A percentile compares a stretch with the other conserved stretches of the same genome.
Conservation (phyloP, 2,888 invertebrate species). For the Drosophila picticornis region DNA sequence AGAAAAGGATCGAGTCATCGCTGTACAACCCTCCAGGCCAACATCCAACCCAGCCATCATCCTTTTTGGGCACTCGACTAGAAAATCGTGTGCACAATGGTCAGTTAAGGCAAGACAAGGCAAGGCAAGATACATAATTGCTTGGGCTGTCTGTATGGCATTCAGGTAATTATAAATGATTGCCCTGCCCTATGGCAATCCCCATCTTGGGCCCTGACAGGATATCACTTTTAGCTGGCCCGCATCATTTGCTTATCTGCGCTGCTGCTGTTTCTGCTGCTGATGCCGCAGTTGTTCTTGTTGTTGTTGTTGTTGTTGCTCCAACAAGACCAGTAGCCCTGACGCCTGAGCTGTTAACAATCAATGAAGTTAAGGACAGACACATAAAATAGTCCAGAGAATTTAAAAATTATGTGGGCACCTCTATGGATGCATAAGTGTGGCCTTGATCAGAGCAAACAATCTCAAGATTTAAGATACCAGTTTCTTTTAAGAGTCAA, state of each 20-base stretch:
- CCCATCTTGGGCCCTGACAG: constrained; percentile 54
- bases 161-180: constrained; percentile 70
- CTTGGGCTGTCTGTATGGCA: constrained; percentile 52
- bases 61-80: constrained; percentile 60
- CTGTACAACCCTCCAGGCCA: constrained; percentile 26
- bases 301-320: constrained; percentile 27
- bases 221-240: constrained; percentile 62
- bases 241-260: constrained; percentile 57
- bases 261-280: constrained; percentile 18
- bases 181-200: constrained; percentile 62
- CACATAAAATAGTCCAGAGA: constrained; percentile 51
- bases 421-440: constrained; percentile 33
- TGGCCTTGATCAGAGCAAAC: constrained; percentile 37
- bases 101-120: constrained; percentile 47
- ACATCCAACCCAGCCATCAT: constrained; percentile 39
- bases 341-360: constrained; percentile 66
- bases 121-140: constrained; percentile 62
- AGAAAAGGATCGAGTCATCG: constrained; percentile 68
- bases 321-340: constrained; percentile 68
- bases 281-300: constrained; percentile 7
- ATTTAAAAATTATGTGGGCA: constrained; percentile 42
- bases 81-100: constrained; percentile 68
- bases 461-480: constrained; percentile 25
- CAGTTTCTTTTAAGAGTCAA: constrained; percentile 9
- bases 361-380: constrained; percentile 55